Evolutionary conservation across 1,140 invertebrate genomes (phyloP).

Genomic region (Drosophila nikananu): DNA sequence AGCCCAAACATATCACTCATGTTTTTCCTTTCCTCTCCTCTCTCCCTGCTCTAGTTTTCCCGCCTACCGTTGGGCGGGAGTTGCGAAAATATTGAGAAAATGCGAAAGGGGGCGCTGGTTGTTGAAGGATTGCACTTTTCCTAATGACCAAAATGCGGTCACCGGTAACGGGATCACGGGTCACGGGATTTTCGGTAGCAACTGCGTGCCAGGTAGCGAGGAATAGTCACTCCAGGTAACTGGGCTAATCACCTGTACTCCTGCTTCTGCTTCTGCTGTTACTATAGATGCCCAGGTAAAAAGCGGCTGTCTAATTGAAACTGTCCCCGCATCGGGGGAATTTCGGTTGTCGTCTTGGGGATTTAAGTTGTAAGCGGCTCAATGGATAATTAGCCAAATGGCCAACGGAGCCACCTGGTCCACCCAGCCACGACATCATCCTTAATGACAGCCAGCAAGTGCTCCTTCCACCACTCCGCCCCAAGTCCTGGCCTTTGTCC

Average conservation of each 20-base stretch:
- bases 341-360: conserved; percentile 45
- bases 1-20: conserved; percentile 35
- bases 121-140: conserved; percentile 19
- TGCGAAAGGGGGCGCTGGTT: conserved; percentile 15
- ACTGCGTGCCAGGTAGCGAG: conserved; percentile 11
- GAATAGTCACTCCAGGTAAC: background rate
- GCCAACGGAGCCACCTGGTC: conserved; percentile 1
- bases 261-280: no score
- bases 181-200: conserved; percentile 25
- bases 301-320: conserved; percentile 43
- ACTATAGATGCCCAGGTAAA: background rate
- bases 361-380: conserved; percentile 69
- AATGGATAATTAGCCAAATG: conserved; percentile 72
- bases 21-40: background rate
- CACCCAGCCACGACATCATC: background rate
- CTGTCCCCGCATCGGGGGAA: conserved; percentile 21
- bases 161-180: conserved; percentile 2
- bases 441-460: conserved; percentile 13
- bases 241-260: conserved; percentile 16
- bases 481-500: background rate
- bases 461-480: background rate
- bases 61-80: background rate
- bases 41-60: conserved; percentile 22
- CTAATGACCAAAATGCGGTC: conserved; percentile 50
- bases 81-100: conserved; percentile 10